Percentiles rank a stretch among this genome's conserved stretches.
Conservation (phyloP, 2,113 vertebrate genomes). For the Perca fluviatilis region DNA sequence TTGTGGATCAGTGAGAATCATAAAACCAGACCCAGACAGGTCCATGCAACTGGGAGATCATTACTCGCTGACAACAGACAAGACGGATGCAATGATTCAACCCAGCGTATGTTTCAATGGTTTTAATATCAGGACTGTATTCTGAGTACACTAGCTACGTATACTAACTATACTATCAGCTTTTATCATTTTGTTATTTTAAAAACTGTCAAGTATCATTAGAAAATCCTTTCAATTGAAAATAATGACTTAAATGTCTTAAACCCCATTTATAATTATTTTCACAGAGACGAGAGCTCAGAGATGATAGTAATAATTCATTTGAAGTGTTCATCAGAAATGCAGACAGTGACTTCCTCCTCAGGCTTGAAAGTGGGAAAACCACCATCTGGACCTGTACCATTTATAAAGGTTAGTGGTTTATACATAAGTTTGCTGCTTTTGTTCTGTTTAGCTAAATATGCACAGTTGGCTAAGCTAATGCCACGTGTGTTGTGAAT, state of each 20-base stretch:
- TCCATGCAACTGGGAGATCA: not conserved
- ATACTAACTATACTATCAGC: too few relatives aligned
- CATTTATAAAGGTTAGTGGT: not conserved
- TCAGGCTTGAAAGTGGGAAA: not conserved
- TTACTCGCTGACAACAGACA: not conserved
- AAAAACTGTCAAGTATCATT: too few relatives aligned
- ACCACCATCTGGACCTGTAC: not conserved
- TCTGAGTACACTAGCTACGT: too few relatives aligned
- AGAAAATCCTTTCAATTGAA: not conserved
- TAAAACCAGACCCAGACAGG: not conserved
- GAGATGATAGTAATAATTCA: not conserved
- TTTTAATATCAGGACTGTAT: not conserved
- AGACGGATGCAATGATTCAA: not conserved
- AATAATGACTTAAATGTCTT: not conserved
- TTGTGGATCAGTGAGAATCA: not conserved
- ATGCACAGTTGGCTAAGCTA: too few relatives aligned
- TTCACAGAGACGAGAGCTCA: not conserved
- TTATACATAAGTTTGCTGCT: too few relatives aligned
- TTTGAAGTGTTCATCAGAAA: constrained; percentile 10
- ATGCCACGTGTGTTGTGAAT: too few relatives aligned
- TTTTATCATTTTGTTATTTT: too few relatives aligned
- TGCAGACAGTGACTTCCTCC: not conserved
- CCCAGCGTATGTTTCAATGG: not conserved
- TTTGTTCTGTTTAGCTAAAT: not conserved
- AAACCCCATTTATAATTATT: not conserved